A percentile compares a stretch with the other conserved stretches of the same genome.
Evolutionary conservation across 92 coral and sea anemone species (phyloP).

Genomic region (Virgularia gustaviana): DNA sequence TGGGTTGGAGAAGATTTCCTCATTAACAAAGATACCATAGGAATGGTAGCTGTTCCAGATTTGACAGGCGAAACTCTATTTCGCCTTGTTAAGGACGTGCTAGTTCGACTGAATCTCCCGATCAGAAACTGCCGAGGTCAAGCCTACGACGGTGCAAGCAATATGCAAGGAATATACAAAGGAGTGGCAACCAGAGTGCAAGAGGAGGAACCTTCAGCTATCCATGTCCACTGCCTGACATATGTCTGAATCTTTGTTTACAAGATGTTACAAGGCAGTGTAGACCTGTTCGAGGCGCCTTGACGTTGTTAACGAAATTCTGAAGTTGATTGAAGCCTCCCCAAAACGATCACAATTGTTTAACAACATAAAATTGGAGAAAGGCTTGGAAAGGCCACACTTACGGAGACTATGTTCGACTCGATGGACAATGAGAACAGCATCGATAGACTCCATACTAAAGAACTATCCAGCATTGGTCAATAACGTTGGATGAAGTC

Average conservation of each 20-base stretch:
- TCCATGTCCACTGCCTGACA: conserved; percentile 24
- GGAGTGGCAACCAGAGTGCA: conserved; percentile 49
- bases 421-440: conserved; percentile 33
- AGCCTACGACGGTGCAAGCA: conserved; percentile 44
- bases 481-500: conserved; percentile 6
- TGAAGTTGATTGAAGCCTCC: conserved; percentile 28
- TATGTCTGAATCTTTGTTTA: conserved; percentile 38
- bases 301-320: conserved; percentile 21
- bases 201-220: conserved; percentile 48
- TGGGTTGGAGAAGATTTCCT: background rate
- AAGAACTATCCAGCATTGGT: conserved; percentile 26
- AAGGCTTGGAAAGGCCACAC: background rate
- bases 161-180: conserved; percentile 51
- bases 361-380: background rate
- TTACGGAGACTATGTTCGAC: conserved; percentile 25
- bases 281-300: conserved; percentile 17
- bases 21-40: conserved; percentile 7
- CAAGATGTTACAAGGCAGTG: conserved; percentile 30
- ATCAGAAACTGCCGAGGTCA: conserved; percentile 35
- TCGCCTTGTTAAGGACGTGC: background rate
- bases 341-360: conserved; percentile 29
- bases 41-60: conserved; percentile 18
- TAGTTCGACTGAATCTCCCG: conserved; percentile 28
- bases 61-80: conserved; percentile 17
- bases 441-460: conserved; percentile 10